Evolutionary conservation across 2,113 vertebrate species (phyloP).

Genomic region (Paradoxurus hermaphroditus): DNA sequence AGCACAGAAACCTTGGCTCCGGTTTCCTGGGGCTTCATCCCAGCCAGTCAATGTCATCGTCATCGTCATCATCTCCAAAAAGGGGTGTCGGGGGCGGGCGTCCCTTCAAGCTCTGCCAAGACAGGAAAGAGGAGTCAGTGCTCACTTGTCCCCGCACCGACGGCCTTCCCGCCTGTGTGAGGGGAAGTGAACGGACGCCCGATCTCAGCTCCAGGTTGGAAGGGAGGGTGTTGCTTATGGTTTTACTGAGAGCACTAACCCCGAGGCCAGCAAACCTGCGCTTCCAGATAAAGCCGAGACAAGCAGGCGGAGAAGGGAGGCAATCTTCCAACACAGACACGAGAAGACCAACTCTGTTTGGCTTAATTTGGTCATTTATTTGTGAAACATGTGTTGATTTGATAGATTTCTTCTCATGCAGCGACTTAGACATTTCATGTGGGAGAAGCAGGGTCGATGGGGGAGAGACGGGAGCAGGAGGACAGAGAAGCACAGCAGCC

Average conservation of each 20-base stretch:
- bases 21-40: conserved; percentile 83
- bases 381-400: conserved; percentile 36
- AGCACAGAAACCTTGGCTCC: conserved; percentile 21
- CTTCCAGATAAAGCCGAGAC: neutral
- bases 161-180: neutral
- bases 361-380: conserved; percentile 65
- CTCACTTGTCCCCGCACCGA: neutral
- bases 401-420: conserved; percentile 26
- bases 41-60: conserved; percentile 93
- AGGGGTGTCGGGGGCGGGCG: conserved; percentile 91
- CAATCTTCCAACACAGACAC: conserved; percentile 58
- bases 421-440: neutral
- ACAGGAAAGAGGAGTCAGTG: conserved; percentile 70
- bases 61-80: conserved; percentile 91
- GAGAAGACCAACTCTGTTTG: conserved; percentile 50
- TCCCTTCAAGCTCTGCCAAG: conserved; percentile 94
- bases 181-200: neutral
- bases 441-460: neutral
- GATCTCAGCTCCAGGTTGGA: neutral
- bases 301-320: neutral
- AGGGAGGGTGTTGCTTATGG: neutral
- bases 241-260: neutral
- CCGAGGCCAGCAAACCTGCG: neutral
- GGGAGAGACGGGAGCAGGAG: neutral
- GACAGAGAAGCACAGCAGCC: neutral